phyloP scores from a whole-genome alignment of 2,888 invertebrate genomes.

The Apotomis betuletana region DNA sequence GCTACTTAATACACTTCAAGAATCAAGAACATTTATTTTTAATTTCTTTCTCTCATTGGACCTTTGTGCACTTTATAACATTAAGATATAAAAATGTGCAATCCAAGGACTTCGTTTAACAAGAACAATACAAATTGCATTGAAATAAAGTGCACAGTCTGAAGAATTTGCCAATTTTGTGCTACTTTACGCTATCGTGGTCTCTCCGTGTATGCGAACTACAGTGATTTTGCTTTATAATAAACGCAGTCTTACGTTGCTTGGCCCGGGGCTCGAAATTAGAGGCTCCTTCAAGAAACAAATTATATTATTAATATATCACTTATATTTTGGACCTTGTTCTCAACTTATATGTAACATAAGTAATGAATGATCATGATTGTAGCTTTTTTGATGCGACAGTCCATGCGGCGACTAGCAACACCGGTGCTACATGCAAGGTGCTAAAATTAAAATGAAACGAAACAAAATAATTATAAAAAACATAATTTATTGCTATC shows the following conservation, averaged over 20 bases:
- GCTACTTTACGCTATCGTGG: constrained; percentile 8
- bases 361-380: constrained; percentile 29
- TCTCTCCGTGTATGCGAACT: constrained; percentile 37
- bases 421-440: constrained; percentile 61
- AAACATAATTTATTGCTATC: constrained; percentile 78
- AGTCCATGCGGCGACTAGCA: constrained; percentile 53
- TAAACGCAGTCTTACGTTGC: constrained; percentile 66
- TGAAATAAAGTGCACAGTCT: constrained; percentile 37
- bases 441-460: constrained; percentile 76
- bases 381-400: constrained; percentile 29
- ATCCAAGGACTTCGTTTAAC: background rate
- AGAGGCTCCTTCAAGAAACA: constrained; percentile 73
- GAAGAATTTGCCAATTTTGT: constrained; percentile 13
- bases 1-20: background rate
- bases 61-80: constrained; percentile 29
- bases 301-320: constrained; percentile 52
- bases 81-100: background rate
- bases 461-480: constrained; percentile 66
- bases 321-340: constrained; percentile 77
- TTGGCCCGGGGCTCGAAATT: constrained; percentile 63
- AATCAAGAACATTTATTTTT: background rate
- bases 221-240: constrained; percentile 52
- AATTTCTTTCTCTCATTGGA: background rate
- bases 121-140: constrained; percentile 24
- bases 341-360: constrained; percentile 23